Evolutionary conservation across 2,797 vertebrate genomes (phyloP).

Genomic region (Syndactyla subalaris): DNA sequence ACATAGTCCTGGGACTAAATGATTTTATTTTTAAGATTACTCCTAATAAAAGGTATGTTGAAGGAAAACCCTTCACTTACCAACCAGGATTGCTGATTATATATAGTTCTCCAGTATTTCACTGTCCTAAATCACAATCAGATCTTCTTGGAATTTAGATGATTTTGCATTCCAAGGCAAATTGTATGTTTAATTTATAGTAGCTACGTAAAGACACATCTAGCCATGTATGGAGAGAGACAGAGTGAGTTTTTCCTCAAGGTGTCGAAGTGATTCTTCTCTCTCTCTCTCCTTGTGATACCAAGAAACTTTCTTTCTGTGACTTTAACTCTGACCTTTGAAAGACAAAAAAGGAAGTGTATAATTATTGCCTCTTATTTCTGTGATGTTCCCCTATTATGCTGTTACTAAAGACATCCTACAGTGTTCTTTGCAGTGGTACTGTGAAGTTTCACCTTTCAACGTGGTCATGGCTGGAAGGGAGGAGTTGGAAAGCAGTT

Average conservation of each 20-base stretch:
- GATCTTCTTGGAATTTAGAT: background rate
- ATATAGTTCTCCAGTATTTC: background rate
- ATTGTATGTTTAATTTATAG: background rate
- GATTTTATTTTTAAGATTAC: background rate
- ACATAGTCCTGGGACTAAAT: background rate
- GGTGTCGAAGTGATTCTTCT: background rate
- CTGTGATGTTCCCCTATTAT: background rate
- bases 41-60: background rate
- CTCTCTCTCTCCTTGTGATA: background rate
- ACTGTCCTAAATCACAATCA: background rate
- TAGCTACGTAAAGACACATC: background rate
- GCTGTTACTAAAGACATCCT: background rate
- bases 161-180: background rate
- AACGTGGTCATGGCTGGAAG: background rate
- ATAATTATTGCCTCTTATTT: constrained; percentile 41
- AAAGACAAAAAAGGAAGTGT: constrained; percentile 20
- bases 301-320: background rate
- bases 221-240: background rate
- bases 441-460: background rate
- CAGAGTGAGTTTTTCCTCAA: background rate
- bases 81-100: background rate
- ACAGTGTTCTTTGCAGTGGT: background rate
- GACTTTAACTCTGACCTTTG: constrained; percentile 10
- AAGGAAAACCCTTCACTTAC: background rate
- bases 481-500: background rate